These are phyloP conservation scores for Marcusenius ussheri DNA, from an alignment of 2,113 vertebrate species.

Conservation along the genomic window DNA sequence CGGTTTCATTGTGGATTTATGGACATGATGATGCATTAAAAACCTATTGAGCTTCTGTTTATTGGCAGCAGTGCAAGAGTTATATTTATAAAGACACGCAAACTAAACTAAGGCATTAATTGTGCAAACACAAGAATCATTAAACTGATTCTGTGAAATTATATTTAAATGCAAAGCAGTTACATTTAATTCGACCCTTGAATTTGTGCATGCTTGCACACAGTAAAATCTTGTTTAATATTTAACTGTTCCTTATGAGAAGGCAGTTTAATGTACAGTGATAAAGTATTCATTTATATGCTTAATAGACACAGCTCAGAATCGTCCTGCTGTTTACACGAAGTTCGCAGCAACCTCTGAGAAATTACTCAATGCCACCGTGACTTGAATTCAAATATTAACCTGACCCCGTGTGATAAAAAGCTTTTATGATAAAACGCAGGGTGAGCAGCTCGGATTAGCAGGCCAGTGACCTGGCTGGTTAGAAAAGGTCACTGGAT, in stretches of 20 bases:
- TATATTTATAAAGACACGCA: neutral
- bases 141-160: neutral
- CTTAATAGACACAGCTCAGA: conserved; percentile 24
- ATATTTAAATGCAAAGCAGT: neutral
- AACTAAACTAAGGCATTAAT: neutral
- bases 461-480: conserved; percentile 15
- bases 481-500: conserved; percentile 2
- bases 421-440: conserved; percentile 27
- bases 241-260: conserved; percentile 21
- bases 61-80: neutral
- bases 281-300: conserved; percentile 32
- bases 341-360: conserved; percentile 19
- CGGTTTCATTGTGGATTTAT: neutral
- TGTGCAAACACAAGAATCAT: neutral
- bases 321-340: conserved; percentile 16
- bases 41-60: neutral
- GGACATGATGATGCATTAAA: neutral
- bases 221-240: conserved; percentile 17
- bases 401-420: conserved; percentile 24
- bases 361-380: conserved; percentile 18
- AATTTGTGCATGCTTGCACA: conserved; percentile 7
- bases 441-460: conserved; percentile 19
- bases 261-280: conserved; percentile 25
- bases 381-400: conserved; percentile 29
- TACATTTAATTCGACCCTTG: conserved; percentile 4